phyloP scores from a whole-genome alignment of 1,140 invertebrate genomes.

The Meloidogyne hapla region DNA sequence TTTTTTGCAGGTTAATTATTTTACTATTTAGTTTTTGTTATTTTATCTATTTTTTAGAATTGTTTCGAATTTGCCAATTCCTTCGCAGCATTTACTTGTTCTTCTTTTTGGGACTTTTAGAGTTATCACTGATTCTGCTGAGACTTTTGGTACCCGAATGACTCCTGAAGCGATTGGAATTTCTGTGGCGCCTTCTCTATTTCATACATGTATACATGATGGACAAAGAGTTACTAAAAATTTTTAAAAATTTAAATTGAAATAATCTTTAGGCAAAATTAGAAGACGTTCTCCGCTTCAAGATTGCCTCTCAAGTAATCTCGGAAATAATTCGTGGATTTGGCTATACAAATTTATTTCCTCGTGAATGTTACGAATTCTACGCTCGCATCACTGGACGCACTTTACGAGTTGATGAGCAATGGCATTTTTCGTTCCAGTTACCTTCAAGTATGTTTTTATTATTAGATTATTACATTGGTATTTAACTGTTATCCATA shows the following conservation, averaged over 20 bases:
- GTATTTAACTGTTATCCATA: too few relatives aligned
- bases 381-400: conserved; percentile 90
- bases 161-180: conserved; percentile 87
- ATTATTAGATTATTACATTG: background rate
- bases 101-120: conserved; percentile 94
- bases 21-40: conserved; percentile 25
- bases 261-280: conserved; percentile 77
- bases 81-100: conserved; percentile 87
- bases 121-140: conserved; percentile 87
- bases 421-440: conserved; percentile 89
- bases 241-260: background rate
- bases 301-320: conserved; percentile 86
- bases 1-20: conserved; percentile 79
- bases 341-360: conserved; percentile 88
- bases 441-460: conserved; percentile 76
- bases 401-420: conserved; percentile 84
- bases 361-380: conserved; percentile 91
- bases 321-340: conserved; percentile 95
- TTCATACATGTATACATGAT: conserved; percentile 89
- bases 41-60: conserved; percentile 71
- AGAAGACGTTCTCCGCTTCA: conserved; percentile 89
- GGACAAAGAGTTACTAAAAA: conserved; percentile 68
- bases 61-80: conserved; percentile 80
- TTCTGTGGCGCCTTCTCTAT: conserved; percentile 94
- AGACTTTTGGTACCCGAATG: conserved; percentile 84